Conservation (phyloP, 2,797 vertebrate species). For the Acanthurus tractus region DNA sequence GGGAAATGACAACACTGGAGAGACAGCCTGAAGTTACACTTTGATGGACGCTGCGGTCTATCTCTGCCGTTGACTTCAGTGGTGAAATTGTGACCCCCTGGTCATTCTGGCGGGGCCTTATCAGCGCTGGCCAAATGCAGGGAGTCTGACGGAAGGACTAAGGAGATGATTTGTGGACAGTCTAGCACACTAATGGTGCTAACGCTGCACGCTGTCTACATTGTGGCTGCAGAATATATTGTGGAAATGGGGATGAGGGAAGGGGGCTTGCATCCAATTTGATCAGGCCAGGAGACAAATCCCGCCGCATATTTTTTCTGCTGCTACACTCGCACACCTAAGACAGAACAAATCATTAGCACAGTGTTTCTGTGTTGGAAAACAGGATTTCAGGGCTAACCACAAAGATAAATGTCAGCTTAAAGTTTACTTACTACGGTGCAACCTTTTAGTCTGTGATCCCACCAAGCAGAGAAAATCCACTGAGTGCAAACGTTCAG, state of each 20-base stretch:
- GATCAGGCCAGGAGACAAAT: conserved; percentile 34
- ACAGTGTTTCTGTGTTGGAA: conserved; percentile 42
- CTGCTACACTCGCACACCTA: conserved; percentile 8
- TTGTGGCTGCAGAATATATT: conserved; percentile 56
- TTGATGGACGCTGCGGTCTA: conserved; percentile 82
- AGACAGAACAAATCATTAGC: conserved; percentile 47
- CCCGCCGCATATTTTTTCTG: conserved; percentile 9
- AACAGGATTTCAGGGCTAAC: conserved; percentile 35
- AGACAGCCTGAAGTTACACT: conserved; percentile 83
- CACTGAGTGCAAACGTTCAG: conserved; percentile 72
- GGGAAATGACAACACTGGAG: conserved; percentile 77
- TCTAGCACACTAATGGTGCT: conserved; percentile 55
- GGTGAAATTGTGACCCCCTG: conserved; percentile 73
- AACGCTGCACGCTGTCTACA: conserved; percentile 52
- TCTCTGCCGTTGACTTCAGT: conserved; percentile 76
- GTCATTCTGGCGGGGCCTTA: conserved; percentile 76
- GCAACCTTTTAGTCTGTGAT: conserved; percentile 70
- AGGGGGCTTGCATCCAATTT: conserved; percentile 32
- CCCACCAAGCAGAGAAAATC: conserved; percentile 68
- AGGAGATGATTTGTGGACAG: conserved; percentile 76
- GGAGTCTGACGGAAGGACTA: conserved; percentile 70
- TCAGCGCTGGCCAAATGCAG: conserved; percentile 74
- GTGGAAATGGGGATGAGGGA: conserved; percentile 13
- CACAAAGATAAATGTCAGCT: conserved; percentile 69
- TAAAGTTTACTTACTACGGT: conserved; percentile 65